Conservation (phyloP, 1,140 invertebrate genomes). For the Nasonia giraulti region DNA sequence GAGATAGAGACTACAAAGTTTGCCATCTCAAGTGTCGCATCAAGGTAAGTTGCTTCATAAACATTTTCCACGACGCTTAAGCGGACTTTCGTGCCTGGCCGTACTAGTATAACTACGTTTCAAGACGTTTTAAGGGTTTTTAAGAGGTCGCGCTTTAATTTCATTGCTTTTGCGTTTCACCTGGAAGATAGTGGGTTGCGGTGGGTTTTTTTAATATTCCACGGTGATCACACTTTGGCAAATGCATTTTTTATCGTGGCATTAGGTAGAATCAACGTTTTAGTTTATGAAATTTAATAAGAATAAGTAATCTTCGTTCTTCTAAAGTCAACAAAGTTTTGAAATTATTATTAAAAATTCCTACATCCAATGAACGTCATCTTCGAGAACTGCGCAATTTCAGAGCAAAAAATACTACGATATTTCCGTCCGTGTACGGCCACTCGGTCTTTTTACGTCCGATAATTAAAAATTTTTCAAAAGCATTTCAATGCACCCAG, state of each 20-base stretch:
- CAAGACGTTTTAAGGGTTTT: neutral
- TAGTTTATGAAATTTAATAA: too few relatives aligned
- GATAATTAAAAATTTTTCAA: neutral
- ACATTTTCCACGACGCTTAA: slow-evolving; percentile 3
- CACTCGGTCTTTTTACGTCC: neutral
- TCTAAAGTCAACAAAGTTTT: too few relatives aligned
- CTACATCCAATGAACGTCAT: too few relatives aligned
- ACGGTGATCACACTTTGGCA: too few relatives aligned
- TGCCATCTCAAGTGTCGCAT: slow-evolving; percentile 18
- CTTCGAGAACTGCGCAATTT: too few relatives aligned
- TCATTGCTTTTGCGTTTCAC: neutral
- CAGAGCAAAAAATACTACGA: too few relatives aligned
- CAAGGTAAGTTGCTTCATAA: slow-evolving; percentile 32
- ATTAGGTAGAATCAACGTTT: too few relatives aligned
- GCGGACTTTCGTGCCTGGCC: neutral
- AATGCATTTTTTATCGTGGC: too few relatives aligned
- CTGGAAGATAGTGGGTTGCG: too few relatives aligned
- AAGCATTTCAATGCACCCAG: neutral
- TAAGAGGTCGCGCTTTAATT: neutral
- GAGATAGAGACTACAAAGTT: neutral
- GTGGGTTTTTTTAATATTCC: too few relatives aligned
- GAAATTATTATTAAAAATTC: too few relatives aligned
- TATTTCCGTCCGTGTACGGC: neutral
- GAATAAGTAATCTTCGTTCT: too few relatives aligned
- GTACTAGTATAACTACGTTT: neutral